Base-by-base conservation (phyloP, 2,888 invertebrate species). In the Drosophila flavopinicola region DNA sequence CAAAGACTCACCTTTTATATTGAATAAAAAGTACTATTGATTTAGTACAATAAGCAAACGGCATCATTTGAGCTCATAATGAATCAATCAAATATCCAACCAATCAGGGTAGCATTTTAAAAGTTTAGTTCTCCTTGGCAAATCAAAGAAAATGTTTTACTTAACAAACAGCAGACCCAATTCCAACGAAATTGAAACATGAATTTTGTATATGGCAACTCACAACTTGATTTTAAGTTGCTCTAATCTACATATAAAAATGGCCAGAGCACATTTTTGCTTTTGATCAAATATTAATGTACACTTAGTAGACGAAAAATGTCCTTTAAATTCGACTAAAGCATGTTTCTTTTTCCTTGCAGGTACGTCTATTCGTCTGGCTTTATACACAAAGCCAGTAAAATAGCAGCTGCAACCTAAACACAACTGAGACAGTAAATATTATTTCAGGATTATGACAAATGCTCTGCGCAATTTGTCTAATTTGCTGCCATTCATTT, bases 381-480 rank as follows among this genome's bases (percentile, higher is more conserved):
- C 35, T 24, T 24, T 35, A n/a, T n/a, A n/a, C n/a, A n/a, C n/a
- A n/a, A n/a, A n/a, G n/a, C n/a, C n/a, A n/a, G n/a, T n/a, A n/a
- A n/a, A 32, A 13, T 9, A 39, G 24, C 9, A 52, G 29, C 11
- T 27, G 48, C 17, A 6, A 13, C 58, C n/a, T n/a, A 17, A 4
- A 15, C 13, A 35, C 25, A 33, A 29, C 13, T 13, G 24, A 42
- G 25, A 67, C 57, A 65, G 35, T 23, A 15, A 32, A 17, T 58
- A 56, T 63, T 39, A 75, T 72, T 59, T 59, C 33, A 49, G 44
- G 66, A 68, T 56, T 70, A 72, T 82, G 72, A 75, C 73, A 84
- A 78, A 64, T 75, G 52, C 42, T 49, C 45, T 24, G 47, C 47
- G 60, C 66, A 66, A 80, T 78, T 83, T 83, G 82, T 73, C 82